phyloP scores from a whole-genome alignment of 2,113 vertebrate species.

The Strix uralensis region DNA sequence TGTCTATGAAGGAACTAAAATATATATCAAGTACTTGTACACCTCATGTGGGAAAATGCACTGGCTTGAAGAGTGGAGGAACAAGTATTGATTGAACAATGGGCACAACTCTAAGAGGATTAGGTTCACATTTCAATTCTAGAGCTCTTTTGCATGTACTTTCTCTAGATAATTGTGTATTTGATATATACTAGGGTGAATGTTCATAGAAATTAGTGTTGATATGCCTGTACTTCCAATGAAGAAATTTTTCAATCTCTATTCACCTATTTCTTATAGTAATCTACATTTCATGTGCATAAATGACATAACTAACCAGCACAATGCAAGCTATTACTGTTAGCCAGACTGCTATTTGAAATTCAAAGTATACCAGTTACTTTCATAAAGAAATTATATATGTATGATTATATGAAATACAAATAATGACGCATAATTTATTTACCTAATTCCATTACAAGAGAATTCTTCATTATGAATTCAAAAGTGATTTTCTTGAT shows the following conservation, averaged over 20 bases:
- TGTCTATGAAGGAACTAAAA: background rate
- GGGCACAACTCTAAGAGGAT: background rate
- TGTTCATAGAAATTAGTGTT: background rate
- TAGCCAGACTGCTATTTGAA: conserved; percentile 9
- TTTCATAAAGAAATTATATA: conserved; percentile 12
- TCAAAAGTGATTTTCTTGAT: conserved; percentile 1
- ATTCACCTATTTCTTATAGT: background rate
- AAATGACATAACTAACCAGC: background rate
- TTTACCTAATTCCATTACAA: background rate
- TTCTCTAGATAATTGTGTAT: background rate
- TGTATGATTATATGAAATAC: conserved; percentile 11
- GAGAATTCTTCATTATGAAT: background rate
- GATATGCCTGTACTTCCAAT: background rate
- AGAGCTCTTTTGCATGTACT: background rate
- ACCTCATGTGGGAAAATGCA: background rate
- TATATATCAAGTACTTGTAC: background rate
- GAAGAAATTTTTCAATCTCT: background rate
- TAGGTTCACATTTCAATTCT: background rate
- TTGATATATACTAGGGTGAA: background rate
- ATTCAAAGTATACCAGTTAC: background rate
- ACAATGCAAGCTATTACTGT: background rate
- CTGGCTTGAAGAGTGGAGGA: background rate
- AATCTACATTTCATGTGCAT: background rate
- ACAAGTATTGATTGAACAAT: background rate
- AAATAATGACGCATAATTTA: conserved; percentile 21